Percentiles rank a stretch among this genome's conserved stretches.
These are phyloP conservation scores for Centropus bengalensis DNA, from an alignment of 2,113 vertebrate species.

Conservation along the genomic window DNA sequence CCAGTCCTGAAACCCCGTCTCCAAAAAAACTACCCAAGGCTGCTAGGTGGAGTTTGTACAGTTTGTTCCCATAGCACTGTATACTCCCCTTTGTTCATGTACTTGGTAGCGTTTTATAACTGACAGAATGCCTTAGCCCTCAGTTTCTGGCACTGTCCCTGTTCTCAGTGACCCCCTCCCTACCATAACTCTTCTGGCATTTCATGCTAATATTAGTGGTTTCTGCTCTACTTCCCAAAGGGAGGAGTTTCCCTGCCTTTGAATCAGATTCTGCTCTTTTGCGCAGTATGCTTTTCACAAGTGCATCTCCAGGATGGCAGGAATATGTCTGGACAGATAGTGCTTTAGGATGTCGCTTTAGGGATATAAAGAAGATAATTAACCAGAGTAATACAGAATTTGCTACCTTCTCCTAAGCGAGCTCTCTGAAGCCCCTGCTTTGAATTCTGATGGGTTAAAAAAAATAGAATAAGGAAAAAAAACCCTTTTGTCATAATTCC, in stretches of 20 bases:
- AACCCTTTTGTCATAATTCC: background rate
- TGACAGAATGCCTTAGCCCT: slow-evolving; percentile 37
- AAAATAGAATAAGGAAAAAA: background rate
- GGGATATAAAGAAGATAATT: background rate
- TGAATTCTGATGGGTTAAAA: background rate
- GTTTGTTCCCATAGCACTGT: slow-evolving; percentile 24
- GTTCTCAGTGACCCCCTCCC: slow-evolving; percentile 10
- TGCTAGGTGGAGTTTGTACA: slow-evolving; percentile 26
- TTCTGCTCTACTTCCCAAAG: slow-evolving; percentile 56
- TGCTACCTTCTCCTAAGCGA: background rate
- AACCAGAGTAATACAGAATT: background rate
- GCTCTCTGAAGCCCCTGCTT: background rate
- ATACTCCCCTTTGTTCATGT: slow-evolving; percentile 54
- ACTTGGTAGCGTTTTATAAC: slow-evolving; percentile 45
- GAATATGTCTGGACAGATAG: background rate
- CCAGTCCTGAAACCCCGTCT: background rate
- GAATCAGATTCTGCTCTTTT: slow-evolving; percentile 9
- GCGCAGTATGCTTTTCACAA: background rate
- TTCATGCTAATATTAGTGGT: slow-evolving; percentile 39
- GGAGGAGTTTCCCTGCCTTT: background rate
- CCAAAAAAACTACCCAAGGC: background rate
- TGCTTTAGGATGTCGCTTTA: background rate
- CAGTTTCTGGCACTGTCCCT: slow-evolving; percentile 22
- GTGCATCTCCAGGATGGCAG: background rate
- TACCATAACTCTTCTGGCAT: slow-evolving; percentile 35